Percentiles rank a stretch among this genome's conserved stretches.
These are phyloP conservation scores for Myotis planiceps DNA, from an alignment of 2,797 vertebrate species.

Conservation along the genomic window DNA sequence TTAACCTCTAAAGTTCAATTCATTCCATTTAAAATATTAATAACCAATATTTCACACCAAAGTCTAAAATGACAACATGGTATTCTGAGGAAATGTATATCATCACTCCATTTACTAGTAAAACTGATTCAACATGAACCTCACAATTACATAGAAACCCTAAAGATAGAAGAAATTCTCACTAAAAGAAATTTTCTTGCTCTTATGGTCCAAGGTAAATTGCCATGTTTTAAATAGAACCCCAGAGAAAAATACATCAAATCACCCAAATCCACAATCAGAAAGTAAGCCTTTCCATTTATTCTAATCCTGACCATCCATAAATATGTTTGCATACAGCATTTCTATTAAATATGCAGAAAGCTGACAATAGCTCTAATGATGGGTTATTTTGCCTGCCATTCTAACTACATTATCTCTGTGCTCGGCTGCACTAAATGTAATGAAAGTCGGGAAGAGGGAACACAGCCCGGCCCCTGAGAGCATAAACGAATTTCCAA, in stretches of 20 bases:
- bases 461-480: slow-evolving; percentile 16
- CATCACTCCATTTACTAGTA: background rate
- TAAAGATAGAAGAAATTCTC: background rate
- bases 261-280: background rate
- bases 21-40: background rate
- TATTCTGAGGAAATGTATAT: background rate
- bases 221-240: slow-evolving; percentile 12
- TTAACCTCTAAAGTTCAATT: background rate
- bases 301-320: background rate
- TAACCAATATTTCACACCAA: background rate
- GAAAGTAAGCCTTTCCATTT: background rate
- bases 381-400: background rate
- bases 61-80: background rate
- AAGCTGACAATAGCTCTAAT: background rate
- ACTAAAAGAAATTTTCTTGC: background rate
- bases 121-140: background rate
- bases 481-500: slow-evolving; percentile 59
- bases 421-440: slow-evolving; percentile 15
- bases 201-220: background rate
- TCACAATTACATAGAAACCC: background rate
- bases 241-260: slow-evolving; percentile 16
- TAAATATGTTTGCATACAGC: background rate
- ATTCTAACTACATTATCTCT: background rate
- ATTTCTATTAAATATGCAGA: slow-evolving; percentile 12
- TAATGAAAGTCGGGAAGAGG: background rate